Percentiles rank a stretch among this genome's conserved stretches.
These are phyloP conservation scores for Tiaroga cobitis DNA, from an alignment of 2,797 vertebrate species.

Conservation along the genomic window DNA sequence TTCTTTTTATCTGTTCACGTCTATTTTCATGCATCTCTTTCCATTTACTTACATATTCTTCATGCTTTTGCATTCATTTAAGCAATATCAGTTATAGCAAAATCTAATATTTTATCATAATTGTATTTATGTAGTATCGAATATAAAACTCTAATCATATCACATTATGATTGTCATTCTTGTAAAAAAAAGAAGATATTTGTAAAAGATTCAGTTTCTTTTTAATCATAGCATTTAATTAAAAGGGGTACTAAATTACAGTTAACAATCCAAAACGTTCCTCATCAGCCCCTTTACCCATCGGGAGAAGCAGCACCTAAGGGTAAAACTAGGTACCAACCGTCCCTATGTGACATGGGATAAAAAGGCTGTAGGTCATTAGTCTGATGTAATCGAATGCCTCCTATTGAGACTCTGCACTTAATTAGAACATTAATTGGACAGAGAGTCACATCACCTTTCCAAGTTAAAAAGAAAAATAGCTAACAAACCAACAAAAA, in stretches of 20 bases:
- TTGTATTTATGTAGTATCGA: background rate
- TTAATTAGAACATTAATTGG: constrained; percentile 64
- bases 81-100: background rate
- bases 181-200: background rate
- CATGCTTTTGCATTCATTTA: background rate
- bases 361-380: constrained; percentile 56
- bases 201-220: background rate
- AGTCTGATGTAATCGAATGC: constrained; percentile 60
- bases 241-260: background rate
- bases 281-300: constrained; percentile 9
- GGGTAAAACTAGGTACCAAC: constrained; percentile 13
- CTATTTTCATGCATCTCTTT: background rate
- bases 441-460: constrained; percentile 64
- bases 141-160: background rate
- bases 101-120: background rate
- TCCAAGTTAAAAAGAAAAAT: constrained; percentile 48
- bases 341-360: constrained; percentile 45
- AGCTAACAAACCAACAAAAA: constrained; percentile 33
- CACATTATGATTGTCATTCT: background rate
- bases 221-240: background rate
- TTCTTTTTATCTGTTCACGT: background rate
- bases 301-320: background rate
- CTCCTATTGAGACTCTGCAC: constrained; percentile 55
- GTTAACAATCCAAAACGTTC: background rate
- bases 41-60: background rate